Base-by-base conservation (phyloP, 1,140 invertebrate genomes). In the Cataglyphis hispanica region DNA sequence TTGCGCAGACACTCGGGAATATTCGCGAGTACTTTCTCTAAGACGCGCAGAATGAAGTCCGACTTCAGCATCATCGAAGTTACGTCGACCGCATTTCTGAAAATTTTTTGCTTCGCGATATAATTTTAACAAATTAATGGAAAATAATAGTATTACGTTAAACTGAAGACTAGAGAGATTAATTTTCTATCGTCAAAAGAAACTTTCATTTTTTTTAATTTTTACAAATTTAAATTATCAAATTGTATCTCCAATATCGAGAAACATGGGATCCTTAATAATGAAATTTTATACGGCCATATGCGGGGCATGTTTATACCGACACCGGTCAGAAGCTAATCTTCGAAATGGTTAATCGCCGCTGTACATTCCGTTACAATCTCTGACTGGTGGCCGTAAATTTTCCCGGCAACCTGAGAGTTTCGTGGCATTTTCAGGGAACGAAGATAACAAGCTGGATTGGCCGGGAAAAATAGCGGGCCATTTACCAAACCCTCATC, bases 371-470 rank as follows among this genome's bases (percentile, higher is more conserved):
- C 66, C 53, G 37, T 43, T 61, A 61, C 78, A 72, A 72, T 60
- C 66, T 72, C 37, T 46, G 66, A 81, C 66, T 72, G 50, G 53
- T 25, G 53, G 37, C 13, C 19, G 60, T 72, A 83, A 83, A 83
- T 83, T 72, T 72, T 13, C 43, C 53, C 27, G 50, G 50, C 46
- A 83, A 83, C 53, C 67, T 60, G 67, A 74, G 53, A 83, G 67
- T 46, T 34, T 31, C 53, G 25, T 31, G 37, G 37, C 16, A 58
- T 83, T 72, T 81, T 83, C 53, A 56, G 67, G 53, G n/a, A 83
- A 83, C 78, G 67, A 83, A 61, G 67, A 83, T 83, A 83, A 83
- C 78, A 83, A 61, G 78, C 66, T 37, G 66, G 50, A 72, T 83
- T 70, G 67, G 53, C 27, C 11, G 34, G 67, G 53, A 83, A 72